Evolutionary conservation across 2,113 vertebrate species (phyloP).

Genomic region (Oncorhynchus masou): DNA sequence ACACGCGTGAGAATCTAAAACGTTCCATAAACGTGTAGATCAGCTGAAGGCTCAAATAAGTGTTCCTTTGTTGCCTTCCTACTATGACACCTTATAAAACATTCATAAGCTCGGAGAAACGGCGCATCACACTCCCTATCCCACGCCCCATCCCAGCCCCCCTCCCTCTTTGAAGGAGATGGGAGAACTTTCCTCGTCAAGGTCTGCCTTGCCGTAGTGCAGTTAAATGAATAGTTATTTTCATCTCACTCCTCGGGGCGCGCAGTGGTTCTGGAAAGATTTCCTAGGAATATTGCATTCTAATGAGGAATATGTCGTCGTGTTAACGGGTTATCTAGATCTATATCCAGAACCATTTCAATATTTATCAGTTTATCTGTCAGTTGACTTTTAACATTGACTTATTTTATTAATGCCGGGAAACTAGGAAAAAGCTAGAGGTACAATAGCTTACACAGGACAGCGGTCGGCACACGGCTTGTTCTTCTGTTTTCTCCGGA

Average conservation of each 20-base stretch:
- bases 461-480: conserved; percentile 41
- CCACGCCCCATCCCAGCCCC: conserved; percentile 51
- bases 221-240: conserved; percentile 49
- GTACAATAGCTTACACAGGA: conserved; percentile 30
- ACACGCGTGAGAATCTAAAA: background rate
- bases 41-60: background rate
- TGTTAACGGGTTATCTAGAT: background rate
- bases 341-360: background rate
- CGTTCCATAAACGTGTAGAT: background rate
- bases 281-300: conserved; percentile 41
- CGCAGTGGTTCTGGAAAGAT: conserved; percentile 44
- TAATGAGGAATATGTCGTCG: conserved; percentile 44
- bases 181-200: conserved; percentile 59
- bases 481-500: conserved; percentile 29
- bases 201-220: conserved; percentile 38
- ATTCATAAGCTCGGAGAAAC: conserved; percentile 25
- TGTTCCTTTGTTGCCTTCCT: conserved; percentile 31
- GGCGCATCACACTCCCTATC: conserved; percentile 39
- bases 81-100: conserved; percentile 36
- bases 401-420: conserved; percentile 46
- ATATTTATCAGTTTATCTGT: conserved; percentile 7
- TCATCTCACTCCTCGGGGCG: conserved; percentile 43
- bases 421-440: conserved; percentile 47
- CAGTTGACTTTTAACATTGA: conserved; percentile 11
- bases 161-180: conserved; percentile 41